Percentiles rank a stretch among this genome's conserved stretches.
phyloP scores from a whole-genome alignment of 2,888 invertebrate genomes.

The Lasioglossum marginatum region DNA sequence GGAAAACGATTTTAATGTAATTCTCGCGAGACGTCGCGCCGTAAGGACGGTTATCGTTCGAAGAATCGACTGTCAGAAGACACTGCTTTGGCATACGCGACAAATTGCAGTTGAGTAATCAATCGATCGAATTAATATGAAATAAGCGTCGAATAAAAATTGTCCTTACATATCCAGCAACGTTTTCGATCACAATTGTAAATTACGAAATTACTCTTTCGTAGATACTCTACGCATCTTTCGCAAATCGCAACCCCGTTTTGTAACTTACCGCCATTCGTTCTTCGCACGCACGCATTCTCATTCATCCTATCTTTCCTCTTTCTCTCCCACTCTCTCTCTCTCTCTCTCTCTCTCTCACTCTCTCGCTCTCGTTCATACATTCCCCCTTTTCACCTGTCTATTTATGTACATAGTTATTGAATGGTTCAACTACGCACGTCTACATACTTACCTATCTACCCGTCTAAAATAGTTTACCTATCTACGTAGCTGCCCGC shows the following conservation, averaged over 20 bases:
- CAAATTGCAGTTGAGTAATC: neutral
- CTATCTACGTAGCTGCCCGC: slow-evolving; percentile 28
- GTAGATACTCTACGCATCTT: neutral
- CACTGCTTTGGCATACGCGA: neutral
- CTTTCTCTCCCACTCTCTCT: neutral
- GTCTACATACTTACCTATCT: slow-evolving; percentile 37
- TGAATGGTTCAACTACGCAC: slow-evolving; percentile 34
- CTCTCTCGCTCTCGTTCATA: neutral
- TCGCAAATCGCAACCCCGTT: neutral
- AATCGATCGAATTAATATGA: slow-evolving; percentile 17
- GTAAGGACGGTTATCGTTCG: slow-evolving; percentile 50
- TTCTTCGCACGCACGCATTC: neutral
- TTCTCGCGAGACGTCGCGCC: slow-evolving; percentile 8
- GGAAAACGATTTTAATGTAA: slow-evolving; percentile 8
- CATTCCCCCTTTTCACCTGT: neutral
- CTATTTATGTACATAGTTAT: slow-evolving; percentile 37
- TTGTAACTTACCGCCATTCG: slow-evolving; percentile 17
- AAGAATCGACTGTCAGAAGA: slow-evolving; percentile 21
- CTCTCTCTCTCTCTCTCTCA: neutral
- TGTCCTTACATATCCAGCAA: neutral
- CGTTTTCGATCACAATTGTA: neutral
- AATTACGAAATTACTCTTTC: slow-evolving; percentile 13
- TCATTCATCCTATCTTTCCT: neutral
- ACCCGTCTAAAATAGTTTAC: slow-evolving; percentile 33
- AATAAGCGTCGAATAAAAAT: slow-evolving; percentile 29